Evolutionary conservation across 2,888 invertebrate species (phyloP).

Genomic region (Ectropis crepuscularia): DNA sequence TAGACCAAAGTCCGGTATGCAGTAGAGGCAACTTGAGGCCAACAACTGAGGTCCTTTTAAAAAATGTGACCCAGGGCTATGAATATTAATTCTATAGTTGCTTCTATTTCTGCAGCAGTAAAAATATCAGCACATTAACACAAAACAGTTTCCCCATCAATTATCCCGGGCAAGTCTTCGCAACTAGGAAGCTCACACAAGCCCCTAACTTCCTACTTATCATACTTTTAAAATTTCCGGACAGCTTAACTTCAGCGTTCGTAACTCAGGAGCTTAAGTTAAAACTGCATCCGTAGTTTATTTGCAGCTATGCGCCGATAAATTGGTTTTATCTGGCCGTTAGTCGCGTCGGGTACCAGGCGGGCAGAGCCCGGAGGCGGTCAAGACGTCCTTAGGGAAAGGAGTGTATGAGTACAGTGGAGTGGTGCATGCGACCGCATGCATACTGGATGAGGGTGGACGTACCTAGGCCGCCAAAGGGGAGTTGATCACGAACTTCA

Average conservation of each 20-base stretch:
- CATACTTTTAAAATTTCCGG: conserved; percentile 16
- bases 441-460: conserved; percentile 39
- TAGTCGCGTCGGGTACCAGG: conserved; percentile 29
- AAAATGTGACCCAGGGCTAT: too few species aligned
- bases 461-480: conserved; percentile 12
- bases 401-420: background rate
- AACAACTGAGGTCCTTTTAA: too few species aligned
- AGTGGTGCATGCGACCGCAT: conserved; percentile 51
- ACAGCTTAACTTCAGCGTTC: conserved; percentile 20
- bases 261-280: conserved; percentile 26
- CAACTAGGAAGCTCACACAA: conserved; percentile 5
- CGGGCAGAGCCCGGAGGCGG: too few species aligned
- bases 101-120: too few species aligned
- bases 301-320: conserved; percentile 29
- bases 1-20: too few species aligned
- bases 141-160: background rate
- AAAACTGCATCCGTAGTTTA: conserved; percentile 27
- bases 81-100: too few species aligned
- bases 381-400: too few species aligned
- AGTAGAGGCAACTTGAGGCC: too few species aligned
- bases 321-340: conserved; percentile 39
- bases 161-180: background rate
- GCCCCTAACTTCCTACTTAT: conserved; percentile 10
- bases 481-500: background rate
- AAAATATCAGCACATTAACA: too few species aligned